Evolutionary conservation across 2,888 invertebrate genomes (phyloP), one percentile per base, ranked within the genome.

Genomic region (Scrobipalpa costella): DNA sequence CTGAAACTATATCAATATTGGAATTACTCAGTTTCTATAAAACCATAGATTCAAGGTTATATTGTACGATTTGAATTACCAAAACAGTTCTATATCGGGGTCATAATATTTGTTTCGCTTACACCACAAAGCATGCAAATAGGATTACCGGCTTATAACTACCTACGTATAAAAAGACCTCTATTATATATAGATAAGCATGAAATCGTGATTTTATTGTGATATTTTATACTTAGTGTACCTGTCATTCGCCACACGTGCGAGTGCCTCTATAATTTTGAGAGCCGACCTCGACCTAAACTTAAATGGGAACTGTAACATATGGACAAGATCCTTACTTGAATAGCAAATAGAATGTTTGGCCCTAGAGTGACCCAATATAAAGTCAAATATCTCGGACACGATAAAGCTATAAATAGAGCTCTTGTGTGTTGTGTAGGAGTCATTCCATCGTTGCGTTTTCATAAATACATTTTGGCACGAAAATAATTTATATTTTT

Each of bases 171-270:
- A 11, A 27, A 27, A 27, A 27, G 27, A 27, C 5, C 27, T 27
- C 27, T 3, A 2, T 5, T 27, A 27, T 5, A 5, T 27, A 27
- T 5, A 27, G 27, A 5, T 27, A 27, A 27, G 27, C 44, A 44
- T 44, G 44, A 44, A 27, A 3, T 27, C 27, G n/a, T n/a, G n/a
- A n/a, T n/a, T n/a, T n/a, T n/a, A n/a, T n/a, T n/a, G n/a, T n/a
- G n/a, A n/a, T n/a, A n/a, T 27, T 5, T 40, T 40, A 40, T 50
- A 19, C 5, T 17, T 19, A 17, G 68, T 64, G 57, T 57, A 27
- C 55, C 59, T 40, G 44, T 3, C 38, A 40, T n/a, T 21, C 11
- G 36, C 44, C 17, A 15, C 59, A 59, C 59, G 59, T 59, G 59
- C 27, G 27, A 27, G 27, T 3, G 27, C 27, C 27, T 5, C 17